phyloP scores from a whole-genome alignment of 2,797 vertebrate genomes.

The Hippopotamyrus pictus region DNA sequence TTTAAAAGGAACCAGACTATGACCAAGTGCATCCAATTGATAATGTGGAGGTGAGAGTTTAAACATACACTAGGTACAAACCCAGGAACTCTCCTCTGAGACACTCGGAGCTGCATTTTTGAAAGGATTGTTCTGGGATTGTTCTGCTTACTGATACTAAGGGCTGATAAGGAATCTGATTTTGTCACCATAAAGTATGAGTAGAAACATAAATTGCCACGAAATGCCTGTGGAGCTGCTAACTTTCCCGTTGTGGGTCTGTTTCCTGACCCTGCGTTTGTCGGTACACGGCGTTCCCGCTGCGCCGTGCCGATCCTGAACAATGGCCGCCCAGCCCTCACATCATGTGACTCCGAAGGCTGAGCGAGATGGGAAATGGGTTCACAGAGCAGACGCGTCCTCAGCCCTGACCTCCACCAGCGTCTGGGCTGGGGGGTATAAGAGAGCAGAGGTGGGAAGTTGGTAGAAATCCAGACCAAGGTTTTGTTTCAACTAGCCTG shows the following conservation, averaged over 20 bases:
- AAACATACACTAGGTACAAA: neutral
- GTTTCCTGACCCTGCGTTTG: slow-evolving; percentile 26
- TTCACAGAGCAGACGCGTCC: slow-evolving; percentile 28
- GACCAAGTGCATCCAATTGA: neutral
- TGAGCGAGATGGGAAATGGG: slow-evolving; percentile 20
- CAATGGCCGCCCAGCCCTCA: slow-evolving; percentile 27
- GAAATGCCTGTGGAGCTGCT: neutral
- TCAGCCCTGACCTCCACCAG: slow-evolving; percentile 4
- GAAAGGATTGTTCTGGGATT: neutral
- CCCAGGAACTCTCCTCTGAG: neutral
- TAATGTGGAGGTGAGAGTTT: neutral
- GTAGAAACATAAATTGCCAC: neutral
- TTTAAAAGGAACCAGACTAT: neutral
- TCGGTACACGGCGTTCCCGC: neutral
- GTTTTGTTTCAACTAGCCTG: neutral
- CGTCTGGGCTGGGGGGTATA: neutral
- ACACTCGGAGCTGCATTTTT: neutral
- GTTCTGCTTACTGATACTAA: neutral
- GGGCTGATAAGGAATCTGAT: neutral
- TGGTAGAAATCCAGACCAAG: neutral
- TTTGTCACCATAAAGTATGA: neutral
- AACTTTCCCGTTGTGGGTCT: slow-evolving; percentile 14
- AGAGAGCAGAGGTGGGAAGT: neutral
- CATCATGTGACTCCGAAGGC: slow-evolving; percentile 18
- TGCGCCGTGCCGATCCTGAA: slow-evolving; percentile 13